Evolutionary conservation across 2,113 vertebrate genomes (phyloP), one percentile per base, ranked within the genome.

Genomic region (Entosphenus tridentatus): DNA sequence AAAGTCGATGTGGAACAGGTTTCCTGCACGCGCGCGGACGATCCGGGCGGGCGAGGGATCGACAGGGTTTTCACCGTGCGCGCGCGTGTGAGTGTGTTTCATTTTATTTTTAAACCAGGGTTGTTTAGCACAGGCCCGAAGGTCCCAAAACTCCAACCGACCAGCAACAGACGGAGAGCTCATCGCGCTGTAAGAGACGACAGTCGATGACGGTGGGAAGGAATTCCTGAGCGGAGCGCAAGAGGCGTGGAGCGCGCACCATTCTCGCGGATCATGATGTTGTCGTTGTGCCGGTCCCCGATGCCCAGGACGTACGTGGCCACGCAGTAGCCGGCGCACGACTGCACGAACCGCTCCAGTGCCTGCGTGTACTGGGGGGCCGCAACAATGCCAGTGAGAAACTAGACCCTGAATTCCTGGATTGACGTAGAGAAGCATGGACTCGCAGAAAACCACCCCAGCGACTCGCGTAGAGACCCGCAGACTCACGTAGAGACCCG

Each of bases 271-370:
- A 85, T 81, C 82, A 85, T 84, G 74, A 85, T 84, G 78, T 85
- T 85, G 77, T 85, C 83, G 57, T 83, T 85, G 76, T 85, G 83
- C 12, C 83, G 80, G 57, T 85, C 83, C 9, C 83, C 83, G 62
- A 85, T 82, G 1, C 83, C 83, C 72, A 85, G 71, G 0, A 85
- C 80, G 7, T 83, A 85, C 0, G 82, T 85, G 67, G 83, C 82
- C 65, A 83, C 81, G 10, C 82, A 85, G 73, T 85, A 85, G 2
- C 82, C 82, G 2, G 83, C 83, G 39, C 82, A 83, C 10, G 82
- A 85, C 68, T 78, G 82, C 68, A 83, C 80, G 73, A 85, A 85
- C 39, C 72, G 77, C 70, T 85, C 82, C 75, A 79, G 75, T 1
- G 76, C 78, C 68, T 78, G 75, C 71, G 77, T 81, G 73, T 80